Evolutionary conservation across 2,797 vertebrate species (phyloP).

Genomic region (Smutsia temminckii): DNA sequence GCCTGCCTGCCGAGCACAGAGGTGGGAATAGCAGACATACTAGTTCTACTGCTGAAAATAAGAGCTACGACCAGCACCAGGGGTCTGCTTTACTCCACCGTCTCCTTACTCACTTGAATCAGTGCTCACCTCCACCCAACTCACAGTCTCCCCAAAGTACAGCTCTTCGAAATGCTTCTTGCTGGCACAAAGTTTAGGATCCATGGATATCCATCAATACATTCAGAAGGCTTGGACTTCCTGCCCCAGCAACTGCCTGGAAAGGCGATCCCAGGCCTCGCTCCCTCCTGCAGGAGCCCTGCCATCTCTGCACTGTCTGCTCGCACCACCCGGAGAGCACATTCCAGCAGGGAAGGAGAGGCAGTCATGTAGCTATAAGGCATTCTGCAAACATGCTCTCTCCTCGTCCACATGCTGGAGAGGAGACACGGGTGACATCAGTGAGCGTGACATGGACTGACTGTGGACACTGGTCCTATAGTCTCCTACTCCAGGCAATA

Average conservation of each 20-base stretch:
- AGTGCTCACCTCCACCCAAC: not conserved
- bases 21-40: fast-evolving
- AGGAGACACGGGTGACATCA: fast-evolving
- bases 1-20: not conserved
- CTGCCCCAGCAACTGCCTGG: fast-evolving
- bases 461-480: fast-evolving
- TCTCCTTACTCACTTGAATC: not conserved
- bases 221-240: fast-evolving
- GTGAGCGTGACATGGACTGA: fast-evolving
- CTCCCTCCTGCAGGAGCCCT: not conserved
- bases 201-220: too few relatives aligned
- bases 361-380: too few relatives aligned
- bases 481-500: not conserved
- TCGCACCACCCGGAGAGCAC: not conserved
- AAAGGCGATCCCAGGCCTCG: not conserved
- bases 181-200: too few relatives aligned
- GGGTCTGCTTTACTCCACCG: fast-evolving
- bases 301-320: fast-evolving
- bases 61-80: not conserved
- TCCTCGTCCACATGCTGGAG: too few relatives aligned
- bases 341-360: not conserved
- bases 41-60: not conserved
- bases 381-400: not conserved
- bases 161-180: not conserved
- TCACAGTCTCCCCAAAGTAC: not conserved